Evolutionary conservation across 2,113 vertebrate species (phyloP), one percentile per base, ranked within the genome.

Genomic region (Daphoenositta chrysoptera): DNA sequence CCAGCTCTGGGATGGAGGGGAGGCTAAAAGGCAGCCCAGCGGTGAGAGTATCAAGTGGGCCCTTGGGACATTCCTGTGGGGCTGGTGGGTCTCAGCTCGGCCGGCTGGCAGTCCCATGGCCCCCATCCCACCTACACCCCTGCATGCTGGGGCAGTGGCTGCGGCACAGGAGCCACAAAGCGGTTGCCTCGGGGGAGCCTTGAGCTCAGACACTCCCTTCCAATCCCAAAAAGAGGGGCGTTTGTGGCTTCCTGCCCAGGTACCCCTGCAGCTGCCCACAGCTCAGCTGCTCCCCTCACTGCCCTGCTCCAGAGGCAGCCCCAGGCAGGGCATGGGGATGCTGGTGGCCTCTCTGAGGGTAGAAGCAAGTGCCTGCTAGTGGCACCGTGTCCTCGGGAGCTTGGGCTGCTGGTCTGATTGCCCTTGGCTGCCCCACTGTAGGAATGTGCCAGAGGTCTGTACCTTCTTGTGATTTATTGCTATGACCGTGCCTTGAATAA

Each of bases 401-500:
- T 77, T 2, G 4, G 54, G 88, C 57, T 95, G 72, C 78, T 95
- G 77, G 37, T 82, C 72, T 27, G 66, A 95, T 95, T 95, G 83
- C 87, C 83, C 90, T 93, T 90, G 94, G 96, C 93, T 86, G 91
- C 81, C 94, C 95, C 33, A 44, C 95, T 97, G 50, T 96, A 97
- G 94, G 97, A 98, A 98, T 94, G 97, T 98, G 97, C 97, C 98
- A 97, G 97, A 98, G 97, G 93, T 95, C 96, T 87, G 83, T 97
- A 97, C 93, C 95, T 97, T 98, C 97, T 97, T 11, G 93, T 98
- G 97, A 94, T 91, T 93, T 95, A 96, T 97, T 94, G 97, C 97
- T 98, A 96, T 98, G 97, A 98, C 94, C 0, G 97, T 98, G 98
- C 98, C 98, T 98, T 98, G 97, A 98, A 98, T 98, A 98, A 98